Evolutionary conservation across 2,797 vertebrate genomes (phyloP).

Genomic region (Nothura maculosa): DNA sequence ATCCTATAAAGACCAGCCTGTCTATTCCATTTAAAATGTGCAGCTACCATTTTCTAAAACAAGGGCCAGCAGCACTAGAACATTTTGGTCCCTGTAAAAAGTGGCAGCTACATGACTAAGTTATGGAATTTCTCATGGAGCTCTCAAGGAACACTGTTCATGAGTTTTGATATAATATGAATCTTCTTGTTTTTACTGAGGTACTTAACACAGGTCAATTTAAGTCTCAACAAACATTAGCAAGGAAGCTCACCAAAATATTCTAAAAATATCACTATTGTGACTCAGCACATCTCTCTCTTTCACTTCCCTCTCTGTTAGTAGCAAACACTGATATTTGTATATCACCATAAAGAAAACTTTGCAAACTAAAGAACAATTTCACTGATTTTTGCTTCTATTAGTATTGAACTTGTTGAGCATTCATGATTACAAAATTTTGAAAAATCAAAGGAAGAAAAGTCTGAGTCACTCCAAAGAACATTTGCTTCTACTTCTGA

Average conservation of each 20-base stretch:
- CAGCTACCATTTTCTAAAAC: not conserved
- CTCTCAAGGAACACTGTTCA: not conserved
- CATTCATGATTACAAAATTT: not conserved
- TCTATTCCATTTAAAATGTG: not conserved
- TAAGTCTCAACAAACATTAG: no score
- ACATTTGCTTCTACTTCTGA: not conserved
- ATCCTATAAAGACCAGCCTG: not conserved
- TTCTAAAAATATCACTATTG: not conserved
- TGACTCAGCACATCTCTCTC: not conserved
- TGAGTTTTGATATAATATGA: not conserved
- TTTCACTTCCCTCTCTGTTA: not conserved
- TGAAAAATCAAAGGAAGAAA: not conserved
- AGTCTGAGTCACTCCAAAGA: not conserved
- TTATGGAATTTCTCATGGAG: not conserved
- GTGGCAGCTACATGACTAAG: not conserved
- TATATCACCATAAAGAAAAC: not conserved
- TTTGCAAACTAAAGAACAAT: not conserved
- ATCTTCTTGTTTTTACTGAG: not conserved
- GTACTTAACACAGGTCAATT: no score
- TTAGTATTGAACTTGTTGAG: not conserved
- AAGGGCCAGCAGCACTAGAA: not conserved
- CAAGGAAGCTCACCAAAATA: not conserved
- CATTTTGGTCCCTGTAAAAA: not conserved
- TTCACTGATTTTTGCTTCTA: not conserved
- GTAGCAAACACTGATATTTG: not conserved